phyloP scores from a whole-genome alignment of 2,797 vertebrate species.

The Petrocephalus schoutedeni region DNA sequence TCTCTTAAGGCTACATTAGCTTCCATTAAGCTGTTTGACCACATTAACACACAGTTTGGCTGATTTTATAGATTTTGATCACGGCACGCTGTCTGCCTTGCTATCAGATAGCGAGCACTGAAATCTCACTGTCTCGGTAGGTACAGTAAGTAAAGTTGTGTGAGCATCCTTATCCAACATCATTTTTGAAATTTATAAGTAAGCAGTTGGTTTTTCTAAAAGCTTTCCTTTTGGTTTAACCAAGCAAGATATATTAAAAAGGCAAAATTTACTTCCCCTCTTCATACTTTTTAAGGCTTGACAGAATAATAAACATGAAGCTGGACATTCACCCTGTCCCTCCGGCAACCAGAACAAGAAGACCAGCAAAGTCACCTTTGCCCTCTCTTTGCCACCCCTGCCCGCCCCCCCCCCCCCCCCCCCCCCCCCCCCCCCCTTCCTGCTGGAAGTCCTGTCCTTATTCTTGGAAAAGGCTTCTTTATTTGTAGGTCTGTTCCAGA shows the following conservation, averaged over 20 bases:
- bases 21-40: background rate
- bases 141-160: too few species aligned
- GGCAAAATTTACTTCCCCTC: background rate
- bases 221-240: background rate
- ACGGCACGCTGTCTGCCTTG: background rate
- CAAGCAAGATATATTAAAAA: background rate
- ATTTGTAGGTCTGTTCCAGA: background rate
- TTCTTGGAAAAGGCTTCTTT: background rate
- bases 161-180: background rate
- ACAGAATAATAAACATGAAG: background rate
- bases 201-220: background rate
- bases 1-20: background rate
- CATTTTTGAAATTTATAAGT: background rate
- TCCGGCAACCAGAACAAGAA: slow-evolving; percentile 27
- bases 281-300: background rate
- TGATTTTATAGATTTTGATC: background rate
- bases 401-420: background rate
- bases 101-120: background rate
- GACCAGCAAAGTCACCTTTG: slow-evolving; percentile 21
- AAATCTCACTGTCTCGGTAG: background rate
- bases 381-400: background rate
- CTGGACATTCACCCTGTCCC: background rate
- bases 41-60: background rate
- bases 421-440: slow-evolving; percentile 23
- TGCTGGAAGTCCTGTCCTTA: background rate